Evolutionary conservation across 2,797 vertebrate species (phyloP), one percentile per base, ranked within the genome.

Genomic region (Neosalanx taihuensis): DNA sequence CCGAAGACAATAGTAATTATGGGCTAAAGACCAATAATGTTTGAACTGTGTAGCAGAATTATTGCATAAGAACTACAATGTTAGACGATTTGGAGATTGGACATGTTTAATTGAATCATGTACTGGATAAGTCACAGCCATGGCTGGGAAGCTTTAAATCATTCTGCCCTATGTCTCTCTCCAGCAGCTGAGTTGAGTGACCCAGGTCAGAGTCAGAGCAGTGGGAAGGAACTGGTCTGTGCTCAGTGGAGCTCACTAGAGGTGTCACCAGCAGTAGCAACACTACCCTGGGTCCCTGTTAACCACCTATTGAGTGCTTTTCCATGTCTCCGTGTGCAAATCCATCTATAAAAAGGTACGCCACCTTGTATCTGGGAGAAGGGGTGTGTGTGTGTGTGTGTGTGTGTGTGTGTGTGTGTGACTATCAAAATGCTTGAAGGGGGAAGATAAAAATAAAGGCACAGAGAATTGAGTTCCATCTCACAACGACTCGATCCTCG

Each of bases 371-470:
- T 61, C 74, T 64, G 72, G 69, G 62, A 71, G 17, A 26, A 3
- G 41, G 41, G 10, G 41, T 4, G 31, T 49, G 59, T 51, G 57
- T 17, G 23, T 26, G 23, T 26, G 23, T 26, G 23, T 26, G 23
- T 26, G 23, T 51, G 57, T 17, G n/a, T n/a, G n/a, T n/a, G n/a
- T n/a, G n/a, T n/a, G n/a, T n/a, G n/a, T 67, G 69, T 76, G 62
- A 31, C n/a, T 29, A 81, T 63, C 13, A 51, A 33, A 69, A 79
- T 71, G 9, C 6, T 64, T 23, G 66, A 77, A 73, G 73, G 70
- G 70, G 72, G 77, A 79, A 1, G 73, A 77, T 65, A 75, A 84
- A 85, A 85, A 85, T 82, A 80, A 90, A 91, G 86, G 85, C 89
- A 91, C 87, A 81, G 76, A 83, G 76, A 84, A 86, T 81, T 76